phyloP scores from a whole-genome alignment of 2,888 invertebrate genomes.

The Hydriomena furcata region DNA sequence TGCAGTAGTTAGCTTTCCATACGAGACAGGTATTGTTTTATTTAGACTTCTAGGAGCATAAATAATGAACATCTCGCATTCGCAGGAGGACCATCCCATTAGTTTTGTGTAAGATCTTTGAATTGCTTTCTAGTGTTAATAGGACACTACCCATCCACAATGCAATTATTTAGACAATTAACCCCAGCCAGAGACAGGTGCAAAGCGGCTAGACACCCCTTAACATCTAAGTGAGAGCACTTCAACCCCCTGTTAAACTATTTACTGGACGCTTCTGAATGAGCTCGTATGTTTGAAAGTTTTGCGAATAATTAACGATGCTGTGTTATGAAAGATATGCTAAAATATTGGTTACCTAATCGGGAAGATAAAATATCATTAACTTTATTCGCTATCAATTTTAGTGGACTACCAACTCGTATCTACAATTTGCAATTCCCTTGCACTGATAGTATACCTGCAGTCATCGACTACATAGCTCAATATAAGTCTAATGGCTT shows the following conservation, averaged over 20 bases:
- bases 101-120: constrained; percentile 8
- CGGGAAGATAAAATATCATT: no score
- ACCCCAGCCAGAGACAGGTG: constrained; percentile 57
- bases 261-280: constrained; percentile 25
- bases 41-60: not conserved
- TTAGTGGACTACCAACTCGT: no score
- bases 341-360: no score
- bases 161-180: constrained; percentile 73
- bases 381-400: no score
- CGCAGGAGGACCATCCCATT: not conserved
- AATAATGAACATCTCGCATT: not conserved
- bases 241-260: constrained; percentile 25
- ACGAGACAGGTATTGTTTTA: no score
- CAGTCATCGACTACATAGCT: no score
- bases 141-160: constrained; percentile 34
- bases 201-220: constrained; percentile 26
- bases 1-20: no score
- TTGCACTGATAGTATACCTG: no score
- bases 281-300: constrained; percentile 2
- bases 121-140: constrained; percentile 12
- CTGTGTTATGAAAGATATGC: not conserved
- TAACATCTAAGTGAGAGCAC: constrained; percentile 24
- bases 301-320: not conserved
- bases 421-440: no score
- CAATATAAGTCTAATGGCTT: no score